phyloP scores from a whole-genome alignment of 2,113 vertebrate species.

The Cettia cetti region DNA sequence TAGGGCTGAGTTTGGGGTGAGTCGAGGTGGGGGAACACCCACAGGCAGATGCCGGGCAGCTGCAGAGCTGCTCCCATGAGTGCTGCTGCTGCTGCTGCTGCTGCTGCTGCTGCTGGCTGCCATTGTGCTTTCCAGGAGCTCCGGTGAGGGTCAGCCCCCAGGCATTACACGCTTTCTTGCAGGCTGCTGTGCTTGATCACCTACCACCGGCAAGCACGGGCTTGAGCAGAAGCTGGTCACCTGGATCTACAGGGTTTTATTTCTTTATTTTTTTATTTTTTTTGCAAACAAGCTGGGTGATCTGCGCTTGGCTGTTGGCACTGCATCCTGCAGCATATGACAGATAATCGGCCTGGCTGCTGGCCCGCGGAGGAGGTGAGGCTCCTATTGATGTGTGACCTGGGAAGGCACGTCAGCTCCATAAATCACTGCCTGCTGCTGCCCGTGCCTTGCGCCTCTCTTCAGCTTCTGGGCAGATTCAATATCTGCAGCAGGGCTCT shows the following conservation, averaged over 20 bases:
- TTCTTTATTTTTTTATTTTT: background rate
- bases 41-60: background rate
- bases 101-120: background rate
- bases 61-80: background rate
- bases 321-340: background rate
- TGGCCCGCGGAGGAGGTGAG: background rate
- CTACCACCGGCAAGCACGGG: background rate
- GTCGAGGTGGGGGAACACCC: background rate
- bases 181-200: background rate
- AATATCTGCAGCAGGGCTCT: fast-evolving
- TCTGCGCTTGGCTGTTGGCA: background rate
- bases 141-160: background rate
- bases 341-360: constrained; percentile 39
- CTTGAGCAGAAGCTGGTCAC: background rate
- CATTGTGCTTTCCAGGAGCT: background rate
- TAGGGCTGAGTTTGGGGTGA: background rate
- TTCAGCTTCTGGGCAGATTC: background rate
- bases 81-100: background rate
- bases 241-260: background rate
- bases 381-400: constrained; percentile 11
- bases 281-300: background rate
- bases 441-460: background rate
- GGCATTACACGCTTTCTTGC: background rate
- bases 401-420: background rate
- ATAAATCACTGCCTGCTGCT: background rate